Base-by-base conservation (phyloP, 2,113 vertebrate genomes). In the Eidolon helvum region DNA sequence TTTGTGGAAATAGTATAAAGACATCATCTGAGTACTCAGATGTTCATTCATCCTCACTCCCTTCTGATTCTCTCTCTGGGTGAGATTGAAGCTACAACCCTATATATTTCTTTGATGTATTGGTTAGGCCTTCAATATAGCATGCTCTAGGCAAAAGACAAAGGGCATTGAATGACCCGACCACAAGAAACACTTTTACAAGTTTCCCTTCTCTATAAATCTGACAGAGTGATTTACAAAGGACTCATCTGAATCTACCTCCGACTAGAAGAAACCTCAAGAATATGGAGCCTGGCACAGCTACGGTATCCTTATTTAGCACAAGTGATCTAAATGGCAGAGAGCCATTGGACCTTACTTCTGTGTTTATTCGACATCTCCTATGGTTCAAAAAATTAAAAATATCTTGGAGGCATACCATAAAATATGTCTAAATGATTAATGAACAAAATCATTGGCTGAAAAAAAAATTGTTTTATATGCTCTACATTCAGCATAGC, bases 221-320 rank as follows among this genome's bases (percentile, higher is more conserved):
- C 96, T 96, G 95, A 98, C 98, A 96, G 80, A 94, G 95, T 98
- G 96, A 98, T 97, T 98, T 98, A 98, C 74, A 98, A 97, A 97
- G 95, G 96, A 89, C 84, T 97, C 96, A 98, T 98, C 95, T 98
- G 97, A 97, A 96, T 98, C 89, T 97, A 96, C 86, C 79, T 96
- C 84, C 45, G 33, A 95, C 48, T 91, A 82, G 57, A 28, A 95
- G 78, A 97, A 92, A 91, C 48, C 43, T 96, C 55, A 74, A 92
- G 68, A 96, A 94, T 43, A 92, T 43, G 77, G 35, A 94, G 33
- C 10, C 69, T 88, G 50, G 40, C 82, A 96, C 83, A 92, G 71
- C 87, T 21, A 30, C 45, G 50, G 38, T 96, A 40, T 55, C 79
- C 53, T 87, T 83, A 95, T 45, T 84, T 95, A 86, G 28, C 35